Conservation (phyloP, 2,113 vertebrate genomes). For the Penelope pileata region DNA sequence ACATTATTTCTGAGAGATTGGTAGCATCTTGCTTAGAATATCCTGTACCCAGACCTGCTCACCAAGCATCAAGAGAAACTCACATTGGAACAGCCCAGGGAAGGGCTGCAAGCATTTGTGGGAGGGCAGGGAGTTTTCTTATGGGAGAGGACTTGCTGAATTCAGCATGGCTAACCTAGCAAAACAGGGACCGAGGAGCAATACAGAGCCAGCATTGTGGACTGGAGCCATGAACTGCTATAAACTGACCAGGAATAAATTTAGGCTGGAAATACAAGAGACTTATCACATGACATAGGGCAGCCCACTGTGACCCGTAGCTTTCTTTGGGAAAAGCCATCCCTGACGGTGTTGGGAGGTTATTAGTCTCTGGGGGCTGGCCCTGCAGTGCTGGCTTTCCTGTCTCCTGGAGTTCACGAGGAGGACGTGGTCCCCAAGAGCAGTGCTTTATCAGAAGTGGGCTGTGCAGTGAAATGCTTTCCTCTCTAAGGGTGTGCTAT, state of each 20-base stretch:
- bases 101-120: not conserved
- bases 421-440: slow-evolving; percentile 13
- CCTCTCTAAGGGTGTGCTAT: slow-evolving; percentile 16
- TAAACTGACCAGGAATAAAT: slow-evolving; percentile 62
- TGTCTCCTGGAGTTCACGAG: not conserved
- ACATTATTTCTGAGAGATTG: not conserved
- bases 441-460: not conserved
- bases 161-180: not conserved
- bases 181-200: not conserved
- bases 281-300: not conserved
- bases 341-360: not conserved
- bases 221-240: not conserved
- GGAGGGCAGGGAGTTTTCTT: not conserved
- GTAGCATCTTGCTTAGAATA: not conserved
- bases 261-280: slow-evolving; percentile 32
- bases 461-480: not conserved
- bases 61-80: not conserved
- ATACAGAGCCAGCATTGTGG: slow-evolving; percentile 49
- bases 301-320: not conserved
- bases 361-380: not conserved
- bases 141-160: not conserved
- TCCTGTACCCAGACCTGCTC: not conserved
- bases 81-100: not conserved
- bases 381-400: slow-evolving; percentile 17
- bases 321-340: slow-evolving; percentile 2